Evolutionary conservation across 2,888 invertebrate species (phyloP).

Genomic region (Drosophila borborema): DNA sequence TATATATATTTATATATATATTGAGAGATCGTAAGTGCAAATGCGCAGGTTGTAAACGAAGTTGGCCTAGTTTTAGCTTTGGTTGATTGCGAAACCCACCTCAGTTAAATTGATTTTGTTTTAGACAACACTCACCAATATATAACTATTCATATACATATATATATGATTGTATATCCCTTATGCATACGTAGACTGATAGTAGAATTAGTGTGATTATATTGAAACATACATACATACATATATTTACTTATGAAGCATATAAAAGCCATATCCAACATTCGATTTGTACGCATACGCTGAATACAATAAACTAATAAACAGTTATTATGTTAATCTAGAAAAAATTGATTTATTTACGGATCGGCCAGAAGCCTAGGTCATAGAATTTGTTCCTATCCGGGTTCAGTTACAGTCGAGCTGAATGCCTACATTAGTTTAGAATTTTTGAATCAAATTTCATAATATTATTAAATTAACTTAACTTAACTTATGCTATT

Average conservation of each 20-base stretch:
- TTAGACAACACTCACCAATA: slow-evolving; percentile 34
- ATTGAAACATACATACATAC: slow-evolving; percentile 26
- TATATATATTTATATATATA: slow-evolving; percentile 13
- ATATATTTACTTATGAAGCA: slow-evolving; percentile 34
- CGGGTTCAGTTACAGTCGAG: background rate
- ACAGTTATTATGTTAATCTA: slow-evolving; percentile 28
- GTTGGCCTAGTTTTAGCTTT: slow-evolving; percentile 53
- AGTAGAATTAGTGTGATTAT: slow-evolving; percentile 75
- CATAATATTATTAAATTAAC: too few species aligned
- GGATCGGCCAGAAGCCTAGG: background rate
- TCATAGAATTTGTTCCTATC: background rate
- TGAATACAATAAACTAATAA: slow-evolving; percentile 48
- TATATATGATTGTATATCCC: slow-evolving; percentile 38
- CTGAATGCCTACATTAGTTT: background rate
- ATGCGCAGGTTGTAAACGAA: slow-evolving; percentile 60
- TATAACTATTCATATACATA: slow-evolving; percentile 17
- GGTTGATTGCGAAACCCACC: slow-evolving; percentile 21
- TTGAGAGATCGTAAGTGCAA: slow-evolving; percentile 32
- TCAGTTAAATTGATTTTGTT: slow-evolving; percentile 21
- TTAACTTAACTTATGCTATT: too few species aligned
- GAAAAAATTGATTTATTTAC: slow-evolving; percentile 7
- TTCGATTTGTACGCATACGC: slow-evolving; percentile 68
- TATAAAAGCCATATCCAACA: slow-evolving; percentile 54
- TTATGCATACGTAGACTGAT: slow-evolving; percentile 82
- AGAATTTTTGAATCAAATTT: background rate